Conservation (phyloP, 2,888 invertebrate genomes). For the Erynnis tages region DNA sequence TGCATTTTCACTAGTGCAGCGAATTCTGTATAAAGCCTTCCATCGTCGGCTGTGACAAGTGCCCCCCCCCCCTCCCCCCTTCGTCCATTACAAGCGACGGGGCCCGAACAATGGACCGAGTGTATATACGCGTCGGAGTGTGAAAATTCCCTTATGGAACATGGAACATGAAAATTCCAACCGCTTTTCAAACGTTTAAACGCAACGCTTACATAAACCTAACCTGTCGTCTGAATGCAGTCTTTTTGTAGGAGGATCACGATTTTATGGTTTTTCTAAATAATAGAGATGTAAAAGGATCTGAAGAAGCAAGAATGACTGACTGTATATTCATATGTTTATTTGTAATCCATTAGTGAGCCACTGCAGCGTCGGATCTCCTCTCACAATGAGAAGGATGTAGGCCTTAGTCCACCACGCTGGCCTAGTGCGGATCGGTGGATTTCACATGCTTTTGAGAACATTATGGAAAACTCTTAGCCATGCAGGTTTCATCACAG, state of each 20-base stretch:
- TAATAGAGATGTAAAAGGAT: too few relatives aligned
- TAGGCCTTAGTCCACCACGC: too few relatives aligned
- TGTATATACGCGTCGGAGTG: constrained; percentile 23
- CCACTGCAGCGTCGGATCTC: too few relatives aligned
- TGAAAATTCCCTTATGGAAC: constrained; percentile 29
- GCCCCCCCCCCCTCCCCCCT: constrained; percentile 26
- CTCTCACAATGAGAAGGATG: too few relatives aligned
- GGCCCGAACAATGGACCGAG: constrained; percentile 19
- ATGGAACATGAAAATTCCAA: constrained; percentile 26
- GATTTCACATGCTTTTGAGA: too few relatives aligned
- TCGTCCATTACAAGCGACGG: constrained; percentile 37
- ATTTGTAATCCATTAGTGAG: too few relatives aligned
- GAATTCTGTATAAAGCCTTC: constrained; percentile 1
- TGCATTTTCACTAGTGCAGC: neutral
- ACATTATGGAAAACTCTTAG: too few relatives aligned
- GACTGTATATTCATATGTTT: too few relatives aligned
- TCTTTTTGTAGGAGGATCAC: constrained; percentile 3
- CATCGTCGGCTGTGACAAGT: constrained; percentile 5
- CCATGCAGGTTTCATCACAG: too few relatives aligned
- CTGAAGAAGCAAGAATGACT: too few relatives aligned
- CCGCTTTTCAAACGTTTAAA: constrained; percentile 26
- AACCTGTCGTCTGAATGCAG: constrained; percentile 16
- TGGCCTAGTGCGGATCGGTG: too few relatives aligned
- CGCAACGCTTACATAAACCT: constrained; percentile 15
- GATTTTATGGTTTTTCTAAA: neutral